phyloP scores from a whole-genome alignment of 2,113 vertebrate genomes.

The Prietella phreatophila region DNA sequence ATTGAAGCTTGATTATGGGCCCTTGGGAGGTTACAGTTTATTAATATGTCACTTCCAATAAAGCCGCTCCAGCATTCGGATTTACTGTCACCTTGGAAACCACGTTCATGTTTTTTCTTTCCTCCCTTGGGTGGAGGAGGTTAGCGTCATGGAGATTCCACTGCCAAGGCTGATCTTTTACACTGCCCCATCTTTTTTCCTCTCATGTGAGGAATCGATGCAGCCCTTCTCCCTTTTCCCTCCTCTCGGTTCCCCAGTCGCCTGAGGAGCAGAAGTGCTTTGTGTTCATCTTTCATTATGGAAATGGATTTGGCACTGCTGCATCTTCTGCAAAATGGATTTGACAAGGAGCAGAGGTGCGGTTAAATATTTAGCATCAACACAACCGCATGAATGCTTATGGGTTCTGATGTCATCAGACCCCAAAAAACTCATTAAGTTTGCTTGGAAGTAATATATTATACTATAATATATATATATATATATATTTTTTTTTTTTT shows the following conservation, averaged over 20 bases:
- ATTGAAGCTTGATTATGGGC: constrained; percentile 68
- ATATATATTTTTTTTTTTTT: background rate
- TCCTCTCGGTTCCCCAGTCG: constrained; percentile 21
- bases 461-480: background rate
- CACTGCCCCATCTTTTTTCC: constrained; percentile 28
- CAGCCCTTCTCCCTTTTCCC: background rate
- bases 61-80: constrained; percentile 62
- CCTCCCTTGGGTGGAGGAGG: constrained; percentile 59
- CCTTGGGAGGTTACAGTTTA: constrained; percentile 67
- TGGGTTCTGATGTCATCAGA: background rate
- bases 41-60: constrained; percentile 77
- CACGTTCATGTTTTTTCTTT: constrained; percentile 49
- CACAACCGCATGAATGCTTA: constrained; percentile 9
- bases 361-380: constrained; percentile 37
- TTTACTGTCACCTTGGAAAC: constrained; percentile 69
- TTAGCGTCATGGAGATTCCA: constrained; percentile 55
- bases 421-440: constrained; percentile 1
- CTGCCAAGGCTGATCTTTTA: constrained; percentile 42
- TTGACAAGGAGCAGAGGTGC: constrained; percentile 28
- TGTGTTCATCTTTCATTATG: constrained; percentile 45
- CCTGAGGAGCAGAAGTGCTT: constrained; percentile 42
- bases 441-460: constrained; percentile 9
- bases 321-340: constrained; percentile 2
- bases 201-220: constrained; percentile 27
- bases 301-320: constrained; percentile 39